Conservation (phyloP, 2,113 vertebrate genomes). For the Platycercus adscitus region DNA sequence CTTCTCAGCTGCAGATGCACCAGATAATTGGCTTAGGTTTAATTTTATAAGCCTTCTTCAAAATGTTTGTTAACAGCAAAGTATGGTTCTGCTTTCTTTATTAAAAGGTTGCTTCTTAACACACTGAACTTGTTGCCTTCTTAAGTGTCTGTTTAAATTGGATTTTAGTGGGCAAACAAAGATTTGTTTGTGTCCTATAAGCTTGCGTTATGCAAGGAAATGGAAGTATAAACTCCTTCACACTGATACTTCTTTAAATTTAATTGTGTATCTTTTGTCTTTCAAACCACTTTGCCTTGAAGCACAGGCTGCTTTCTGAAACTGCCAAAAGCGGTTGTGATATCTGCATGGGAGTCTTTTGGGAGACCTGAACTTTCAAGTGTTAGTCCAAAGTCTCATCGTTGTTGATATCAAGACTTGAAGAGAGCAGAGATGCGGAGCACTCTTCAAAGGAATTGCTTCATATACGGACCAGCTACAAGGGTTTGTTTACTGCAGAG, state of each 20-base stretch:
- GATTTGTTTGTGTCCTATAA: conserved; percentile 49
- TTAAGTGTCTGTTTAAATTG: background rate
- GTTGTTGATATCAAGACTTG: background rate
- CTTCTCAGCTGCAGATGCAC: conserved; percentile 73
- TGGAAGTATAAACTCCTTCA: conserved; percentile 8
- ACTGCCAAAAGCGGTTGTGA: background rate
- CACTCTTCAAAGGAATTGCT: background rate
- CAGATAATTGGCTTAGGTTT: conserved; percentile 21
- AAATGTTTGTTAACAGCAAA: conserved; percentile 53
- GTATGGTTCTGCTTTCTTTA: conserved; percentile 50
- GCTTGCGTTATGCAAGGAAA: conserved; percentile 32
- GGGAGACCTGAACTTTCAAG: background rate
- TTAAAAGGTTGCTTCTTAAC: conserved; percentile 55
- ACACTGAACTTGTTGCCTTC: conserved; percentile 3
- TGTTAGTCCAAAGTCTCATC: background rate
- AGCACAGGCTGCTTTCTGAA: conserved; percentile 33
- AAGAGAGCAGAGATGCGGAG: background rate
- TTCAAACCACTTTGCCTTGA: conserved; percentile 26
- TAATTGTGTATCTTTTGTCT: conserved; percentile 31
- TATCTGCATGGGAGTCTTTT: background rate
- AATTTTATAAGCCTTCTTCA: conserved; percentile 49
- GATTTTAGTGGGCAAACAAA: conserved; percentile 34
- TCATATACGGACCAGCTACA: background rate
- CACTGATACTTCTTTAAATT: background rate
- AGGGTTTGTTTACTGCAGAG: background rate